Conservation (phyloP, 1,140 invertebrate genomes). For the Euwallacea fornicatus region DNA sequence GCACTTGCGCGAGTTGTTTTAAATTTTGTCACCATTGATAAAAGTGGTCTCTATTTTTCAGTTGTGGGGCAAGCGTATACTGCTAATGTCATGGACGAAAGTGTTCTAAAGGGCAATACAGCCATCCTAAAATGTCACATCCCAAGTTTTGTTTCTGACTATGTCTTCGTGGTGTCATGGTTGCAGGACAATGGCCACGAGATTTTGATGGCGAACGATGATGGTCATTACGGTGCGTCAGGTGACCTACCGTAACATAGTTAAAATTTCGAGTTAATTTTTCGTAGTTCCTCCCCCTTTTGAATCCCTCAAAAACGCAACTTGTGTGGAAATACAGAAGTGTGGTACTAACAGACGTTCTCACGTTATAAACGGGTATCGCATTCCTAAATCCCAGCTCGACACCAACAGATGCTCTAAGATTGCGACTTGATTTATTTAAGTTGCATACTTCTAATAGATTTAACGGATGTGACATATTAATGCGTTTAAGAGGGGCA, state of each 20-base stretch:
- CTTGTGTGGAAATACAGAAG: no score
- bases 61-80: constrained; percentile 88
- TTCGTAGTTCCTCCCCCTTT: background rate
- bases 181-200: constrained; percentile 72
- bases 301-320: background rate
- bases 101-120: constrained; percentile 84
- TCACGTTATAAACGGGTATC: no score
- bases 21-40: no score
- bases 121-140: constrained; percentile 91
- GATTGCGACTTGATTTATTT: constrained; percentile 27
- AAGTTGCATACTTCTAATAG: constrained; percentile 21
- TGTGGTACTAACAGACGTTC: no score
- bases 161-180: constrained; percentile 82
- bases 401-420: constrained; percentile 14
- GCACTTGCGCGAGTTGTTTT: no score
- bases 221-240: constrained; percentile 67
- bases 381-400: background rate
- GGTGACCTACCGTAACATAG: background rate
- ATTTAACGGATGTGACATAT: constrained; percentile 31
- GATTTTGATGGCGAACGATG: constrained; percentile 60
- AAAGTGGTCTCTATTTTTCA: constrained; percentile 58
- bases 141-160: constrained; percentile 89
- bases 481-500: constrained; percentile 28
- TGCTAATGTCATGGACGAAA: constrained; percentile 88
- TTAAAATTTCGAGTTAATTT: background rate